Percentiles rank a stretch among this genome's conserved stretches.
Evolutionary conservation across 2,113 vertebrate species (phyloP).

Genomic region (Nothocercus julius): DNA sequence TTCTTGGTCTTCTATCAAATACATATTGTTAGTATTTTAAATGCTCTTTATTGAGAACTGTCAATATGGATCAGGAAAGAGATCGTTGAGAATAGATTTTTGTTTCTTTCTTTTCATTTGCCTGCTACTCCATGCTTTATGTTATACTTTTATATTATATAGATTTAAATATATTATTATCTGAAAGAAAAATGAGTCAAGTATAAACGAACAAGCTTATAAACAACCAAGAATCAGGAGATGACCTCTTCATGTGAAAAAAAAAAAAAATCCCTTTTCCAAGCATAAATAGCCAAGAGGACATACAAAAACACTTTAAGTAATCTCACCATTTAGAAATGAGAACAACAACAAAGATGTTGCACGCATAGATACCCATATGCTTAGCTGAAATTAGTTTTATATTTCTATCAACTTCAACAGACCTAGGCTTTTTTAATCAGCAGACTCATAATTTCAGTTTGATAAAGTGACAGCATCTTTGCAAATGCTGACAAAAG

Average conservation of each 20-base stretch:
- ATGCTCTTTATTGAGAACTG: constrained; percentile 7
- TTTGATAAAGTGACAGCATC: background rate
- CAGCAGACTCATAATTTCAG: background rate
- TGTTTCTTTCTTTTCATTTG: background rate
- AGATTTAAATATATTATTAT: background rate
- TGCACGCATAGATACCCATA: background rate
- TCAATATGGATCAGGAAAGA: background rate
- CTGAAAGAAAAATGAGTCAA: background rate
- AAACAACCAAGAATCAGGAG: background rate
- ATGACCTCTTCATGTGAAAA: background rate
- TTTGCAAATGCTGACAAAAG: background rate
- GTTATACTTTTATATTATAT: background rate
- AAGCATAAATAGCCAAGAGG: background rate
- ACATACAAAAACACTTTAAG: background rate
- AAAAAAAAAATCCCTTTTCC: background rate
- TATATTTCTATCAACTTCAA: background rate
- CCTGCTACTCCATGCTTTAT: background rate
- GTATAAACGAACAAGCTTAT: background rate
- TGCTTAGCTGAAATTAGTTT: background rate
- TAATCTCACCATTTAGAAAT: background rate
- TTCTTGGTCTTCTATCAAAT: background rate
- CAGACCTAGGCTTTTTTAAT: background rate
- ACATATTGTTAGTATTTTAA: constrained; percentile 1
- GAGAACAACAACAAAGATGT: background rate
- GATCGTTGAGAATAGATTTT: background rate